Conservation (phyloP, 2,113 vertebrate species). For the Myocastor coypus region DNA sequence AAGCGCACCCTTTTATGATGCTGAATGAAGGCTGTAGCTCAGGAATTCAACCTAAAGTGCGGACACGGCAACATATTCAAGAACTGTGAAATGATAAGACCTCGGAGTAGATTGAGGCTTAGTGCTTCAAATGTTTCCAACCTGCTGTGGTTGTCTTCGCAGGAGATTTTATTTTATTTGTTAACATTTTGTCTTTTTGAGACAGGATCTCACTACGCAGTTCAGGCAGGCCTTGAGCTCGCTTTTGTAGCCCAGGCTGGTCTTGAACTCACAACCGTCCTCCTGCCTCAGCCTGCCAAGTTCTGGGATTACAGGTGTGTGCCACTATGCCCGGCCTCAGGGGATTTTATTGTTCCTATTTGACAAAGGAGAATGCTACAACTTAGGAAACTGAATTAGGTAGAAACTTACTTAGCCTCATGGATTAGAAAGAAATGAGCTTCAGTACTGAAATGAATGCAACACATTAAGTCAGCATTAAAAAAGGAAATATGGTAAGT, state of each 20-base stretch:
- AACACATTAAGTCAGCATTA: background rate
- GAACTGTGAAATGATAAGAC: background rate
- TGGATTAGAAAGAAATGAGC: background rate
- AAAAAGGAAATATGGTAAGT: background rate
- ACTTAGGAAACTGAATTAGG: background rate
- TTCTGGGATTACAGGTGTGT: no score
- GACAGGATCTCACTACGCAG: no score
- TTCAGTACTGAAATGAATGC: background rate
- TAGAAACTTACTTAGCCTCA: background rate
- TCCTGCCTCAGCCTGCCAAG: no score
- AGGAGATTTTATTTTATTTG: background rate
- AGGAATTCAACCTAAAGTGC: background rate
- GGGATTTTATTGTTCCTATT: background rate
- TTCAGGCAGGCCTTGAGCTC: no score
- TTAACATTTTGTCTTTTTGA: no score
- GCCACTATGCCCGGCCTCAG: no score
- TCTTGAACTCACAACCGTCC: no score
- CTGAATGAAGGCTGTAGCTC: background rate
- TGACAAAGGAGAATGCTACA: background rate
- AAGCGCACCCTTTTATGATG: background rate
- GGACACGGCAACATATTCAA: background rate
- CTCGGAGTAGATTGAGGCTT: background rate
- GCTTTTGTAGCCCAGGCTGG: no score
- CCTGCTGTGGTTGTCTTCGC: background rate
- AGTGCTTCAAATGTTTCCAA: background rate